Evolutionary conservation across 2,113 vertebrate genomes (phyloP).

Genomic region (Esox niger): DNA sequence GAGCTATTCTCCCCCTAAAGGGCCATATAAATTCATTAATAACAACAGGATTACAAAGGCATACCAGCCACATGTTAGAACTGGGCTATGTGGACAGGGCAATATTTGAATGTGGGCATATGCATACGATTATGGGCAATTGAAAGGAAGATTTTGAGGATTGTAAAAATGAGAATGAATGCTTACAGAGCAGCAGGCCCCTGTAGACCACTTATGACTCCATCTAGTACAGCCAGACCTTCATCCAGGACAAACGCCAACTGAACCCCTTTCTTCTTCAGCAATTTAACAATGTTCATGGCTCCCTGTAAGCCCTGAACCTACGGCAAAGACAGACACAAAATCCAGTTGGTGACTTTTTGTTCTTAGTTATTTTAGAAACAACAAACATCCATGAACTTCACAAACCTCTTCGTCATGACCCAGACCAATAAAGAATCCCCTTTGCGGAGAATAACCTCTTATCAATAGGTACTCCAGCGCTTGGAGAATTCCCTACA

Average conservation of each 20-base stretch:
- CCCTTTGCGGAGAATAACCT: constrained; percentile 79
- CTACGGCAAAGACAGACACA: constrained; percentile 55
- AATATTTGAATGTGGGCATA: background rate
- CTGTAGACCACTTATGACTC: constrained; percentile 70
- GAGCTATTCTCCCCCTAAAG: too few species aligned
- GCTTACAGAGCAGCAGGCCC: constrained; percentile 88
- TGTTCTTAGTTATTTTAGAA: background rate
- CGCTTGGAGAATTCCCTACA: constrained; percentile 87
- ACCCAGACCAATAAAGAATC: constrained; percentile 87
- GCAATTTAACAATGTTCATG: constrained; percentile 73
- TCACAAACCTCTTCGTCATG: constrained; percentile 89
- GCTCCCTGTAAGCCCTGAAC: constrained; percentile 78
- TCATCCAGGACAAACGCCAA: constrained; percentile 88
- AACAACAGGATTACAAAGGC: too few species aligned
- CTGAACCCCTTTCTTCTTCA: constrained; percentile 77
- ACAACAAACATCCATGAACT: too few species aligned
- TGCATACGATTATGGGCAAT: background rate
- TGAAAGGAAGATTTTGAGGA: background rate
- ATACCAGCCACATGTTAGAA: too few species aligned
- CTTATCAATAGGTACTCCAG: constrained; percentile 84
- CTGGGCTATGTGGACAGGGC: too few species aligned
- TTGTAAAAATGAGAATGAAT: background rate
- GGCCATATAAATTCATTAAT: too few species aligned
- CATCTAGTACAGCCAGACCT: constrained; percentile 75
- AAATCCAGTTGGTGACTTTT: background rate